Base-by-base conservation (phyloP, 2,113 vertebrate species). In the Gopherus flavomarginatus region DNA sequence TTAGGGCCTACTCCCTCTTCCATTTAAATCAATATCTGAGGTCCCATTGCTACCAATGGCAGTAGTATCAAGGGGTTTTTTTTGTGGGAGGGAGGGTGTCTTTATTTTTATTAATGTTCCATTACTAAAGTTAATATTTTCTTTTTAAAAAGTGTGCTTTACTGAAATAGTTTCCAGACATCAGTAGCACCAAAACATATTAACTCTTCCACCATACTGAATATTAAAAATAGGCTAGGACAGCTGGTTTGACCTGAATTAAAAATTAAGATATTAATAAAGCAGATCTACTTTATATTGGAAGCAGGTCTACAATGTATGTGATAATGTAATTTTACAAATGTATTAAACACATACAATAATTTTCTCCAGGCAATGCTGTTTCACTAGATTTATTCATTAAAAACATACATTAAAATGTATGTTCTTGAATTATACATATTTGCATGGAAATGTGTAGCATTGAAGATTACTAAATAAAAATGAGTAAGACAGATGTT, bases 331-430 rank as follows among this genome's bases (percentile, higher is more conserved):
- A 47, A 62, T 62, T 53, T 47, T 77, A 0, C 49, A 82, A 44
- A 11, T n/a, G 62, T 80, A 80, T 69, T 87, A 80, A 83, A 85
- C 65, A 89, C 65, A 89, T 69, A 52, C 4, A 83, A 69, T 72
- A 50, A 35, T 89, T 50, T 19, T 57, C 29, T 47, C 11, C 11
- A 10, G 24, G 22, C 17, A 86, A 72, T 90, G 87, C 57, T 92
- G 47, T 56, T 80, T 92, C 92, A 89, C 91, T 95, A 96, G 17
- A 65, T 93, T 95, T 83, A 91, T 85, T 42, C 17, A 83, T 93
- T 92, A 96, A 95, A 94, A 96, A 90, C 89, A 77, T 65, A 87
- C 56, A 49, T 86, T 49, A 50, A 78, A 53, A 47, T 44, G 89
- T 54, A 54, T 92, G 24, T 21, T 96, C 54, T 94, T 69, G 89